phyloP scores from a whole-genome alignment of 2,888 invertebrate genomes.

The Agrochola macilenta region DNA sequence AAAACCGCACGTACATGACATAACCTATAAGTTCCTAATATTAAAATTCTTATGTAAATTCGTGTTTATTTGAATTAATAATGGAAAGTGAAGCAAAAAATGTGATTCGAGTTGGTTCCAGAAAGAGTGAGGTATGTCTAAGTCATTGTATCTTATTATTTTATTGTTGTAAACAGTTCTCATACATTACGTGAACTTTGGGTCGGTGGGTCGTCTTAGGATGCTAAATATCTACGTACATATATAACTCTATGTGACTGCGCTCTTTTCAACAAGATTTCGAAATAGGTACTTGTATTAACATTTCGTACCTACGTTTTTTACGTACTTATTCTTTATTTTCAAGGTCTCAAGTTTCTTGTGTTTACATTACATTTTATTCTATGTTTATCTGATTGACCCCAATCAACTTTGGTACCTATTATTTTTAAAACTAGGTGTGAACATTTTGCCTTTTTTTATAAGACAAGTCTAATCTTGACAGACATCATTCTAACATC shows the following conservation, averaged over 20 bases:
- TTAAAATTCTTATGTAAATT: constrained; percentile 69
- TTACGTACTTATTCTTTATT: constrained; percentile 33
- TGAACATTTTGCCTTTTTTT: not conserved
- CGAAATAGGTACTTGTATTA: constrained; percentile 31
- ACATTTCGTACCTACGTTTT: constrained; percentile 10
- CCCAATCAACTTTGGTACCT: constrained; percentile 25
- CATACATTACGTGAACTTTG: constrained; percentile 41
- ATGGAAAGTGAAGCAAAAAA: constrained; percentile 86
- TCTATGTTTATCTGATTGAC: constrained; percentile 44
- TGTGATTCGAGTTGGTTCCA: constrained; percentile 94
- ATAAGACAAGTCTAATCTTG: not conserved
- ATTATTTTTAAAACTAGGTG: not conserved
- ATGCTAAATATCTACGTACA: not conserved
- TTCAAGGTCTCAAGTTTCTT: constrained; percentile 36
- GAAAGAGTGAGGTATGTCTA: constrained; percentile 94
- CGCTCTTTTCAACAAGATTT: constrained; percentile 11
- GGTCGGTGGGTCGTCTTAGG: no score
- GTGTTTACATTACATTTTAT: constrained; percentile 33
- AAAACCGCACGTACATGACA: constrained; percentile 52
- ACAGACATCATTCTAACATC: not conserved
- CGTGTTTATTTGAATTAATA: constrained; percentile 64
- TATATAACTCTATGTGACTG: not conserved
- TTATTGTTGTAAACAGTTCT: not conserved
- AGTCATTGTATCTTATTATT: constrained; percentile 6
- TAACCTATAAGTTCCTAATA: constrained; percentile 67